A percentile compares a stretch with the other conserved stretches of the same genome.
These are phyloP conservation scores for Trissoscelio sp. DNA, from an alignment of 2,888 invertebrate species.

Conservation along the genomic window DNA sequence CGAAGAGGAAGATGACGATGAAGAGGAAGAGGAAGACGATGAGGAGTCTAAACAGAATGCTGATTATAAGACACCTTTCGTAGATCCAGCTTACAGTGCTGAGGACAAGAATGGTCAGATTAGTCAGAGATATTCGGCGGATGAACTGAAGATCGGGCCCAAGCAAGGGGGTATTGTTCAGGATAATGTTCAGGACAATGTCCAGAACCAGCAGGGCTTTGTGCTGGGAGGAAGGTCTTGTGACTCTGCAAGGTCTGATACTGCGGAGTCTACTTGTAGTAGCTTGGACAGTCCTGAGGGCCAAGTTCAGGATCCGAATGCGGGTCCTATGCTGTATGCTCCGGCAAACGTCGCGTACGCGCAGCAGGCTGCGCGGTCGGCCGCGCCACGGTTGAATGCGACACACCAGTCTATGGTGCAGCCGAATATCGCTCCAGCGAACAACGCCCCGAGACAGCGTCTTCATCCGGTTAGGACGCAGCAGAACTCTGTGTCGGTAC, in stretches of 20 bases:
- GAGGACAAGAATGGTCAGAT: slow-evolving; percentile 43
- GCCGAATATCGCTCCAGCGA: slow-evolving; percentile 31
- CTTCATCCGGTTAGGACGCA: slow-evolving; percentile 69
- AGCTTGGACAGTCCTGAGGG: slow-evolving; percentile 84
- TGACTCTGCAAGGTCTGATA: slow-evolving; percentile 86
- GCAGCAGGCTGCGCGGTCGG: slow-evolving; percentile 80
- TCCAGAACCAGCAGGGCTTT: slow-evolving; percentile 56
- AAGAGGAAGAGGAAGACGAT: slow-evolving; percentile 33
- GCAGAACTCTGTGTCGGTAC: slow-evolving; percentile 85
- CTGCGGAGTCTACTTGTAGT: slow-evolving; percentile 85
- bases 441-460: slow-evolving; percentile 66
- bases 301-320: slow-evolving; percentile 75
- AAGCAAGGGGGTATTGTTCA: background rate
- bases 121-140: slow-evolving; percentile 69
- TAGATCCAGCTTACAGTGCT: slow-evolving; percentile 9
- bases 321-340: slow-evolving; percentile 82
- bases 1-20: slow-evolving; percentile 46
- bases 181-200: slow-evolving; percentile 12
- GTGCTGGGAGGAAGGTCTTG: slow-evolving; percentile 80
- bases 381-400: slow-evolving; percentile 79
- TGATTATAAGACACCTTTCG: slow-evolving; percentile 34
- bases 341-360: slow-evolving; percentile 82
- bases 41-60: slow-evolving; percentile 31
- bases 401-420: slow-evolving; percentile 74
- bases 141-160: slow-evolving; percentile 31